Base-by-base conservation (phyloP, 2,888 invertebrate genomes). In the Allophyes oxyacanthae region DNA sequence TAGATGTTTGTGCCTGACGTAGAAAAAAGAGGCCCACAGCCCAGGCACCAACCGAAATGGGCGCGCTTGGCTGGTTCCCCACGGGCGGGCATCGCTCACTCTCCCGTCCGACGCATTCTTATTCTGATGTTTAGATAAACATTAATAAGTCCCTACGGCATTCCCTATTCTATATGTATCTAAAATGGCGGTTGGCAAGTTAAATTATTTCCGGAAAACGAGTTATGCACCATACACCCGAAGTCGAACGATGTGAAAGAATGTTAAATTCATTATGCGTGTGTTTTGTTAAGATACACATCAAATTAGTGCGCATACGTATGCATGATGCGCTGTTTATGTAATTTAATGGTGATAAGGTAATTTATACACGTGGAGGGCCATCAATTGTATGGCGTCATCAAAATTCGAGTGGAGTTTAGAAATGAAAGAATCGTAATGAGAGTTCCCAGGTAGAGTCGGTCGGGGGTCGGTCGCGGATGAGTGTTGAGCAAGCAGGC, bases 61-160 rank as follows among this genome's bases (percentile, higher is more conserved):
- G 84, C 79, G 85, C 91, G 92, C 90, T 87, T 85, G 83, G 87
- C 68, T 91, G 91, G 81, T 71, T 86, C 85, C 83, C 86, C 72
- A 83, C 86, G 75, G 88, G 81, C 82, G 83, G 72, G 83, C 82
- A 75, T 68, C 84, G 82, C 81, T 85, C 85, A 79, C 81, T 83
- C 78, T 75, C 69, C 86, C 81, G 84, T 80, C 83, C 81, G 73
- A 78, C 81, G 84, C 86, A 88, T 91, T 90, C 85, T 86, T 87
- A 90, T 91, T 91, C 86, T 79, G 91, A 92, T 92, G 87, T 82
- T 87, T 86, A 91, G 92, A 94, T 93, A 92, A 92, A 90, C 88
- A 88, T 89, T 89, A 87, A 89, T 89, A 89, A 86, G 84, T 82
- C 85, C 82, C 81, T 76, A 65, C 68, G 76, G 72, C 71, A 80